Base-by-base conservation (phyloP, 2,888 invertebrate species). In the Syritta pipiens region DNA sequence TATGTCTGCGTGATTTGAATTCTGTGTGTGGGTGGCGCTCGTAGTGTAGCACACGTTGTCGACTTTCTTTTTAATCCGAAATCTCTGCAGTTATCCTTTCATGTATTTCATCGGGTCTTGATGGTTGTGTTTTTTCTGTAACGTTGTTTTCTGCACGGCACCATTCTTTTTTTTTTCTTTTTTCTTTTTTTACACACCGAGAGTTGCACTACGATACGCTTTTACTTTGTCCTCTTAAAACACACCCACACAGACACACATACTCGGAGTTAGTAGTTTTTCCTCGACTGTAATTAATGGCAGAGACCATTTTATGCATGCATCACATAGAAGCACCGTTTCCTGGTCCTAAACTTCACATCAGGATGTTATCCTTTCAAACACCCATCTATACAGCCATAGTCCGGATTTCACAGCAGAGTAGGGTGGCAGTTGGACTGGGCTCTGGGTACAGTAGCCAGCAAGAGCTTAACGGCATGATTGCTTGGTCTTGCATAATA, bases 401-500 rank as follows among this genome's bases (percentile, higher is more conserved):
- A 57, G 37, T 57, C 42, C 48, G 60, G 65, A 67, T 63, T 65
- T 60, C 57, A 59, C 62, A 55, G 51, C 51, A 46, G 14, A 28
- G 20, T 30, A 53, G 26, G 19, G 28, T 51, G 62, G 30, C 17
- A 14, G 42, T 53, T 24, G n/a, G 24, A 40, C 6, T 55, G 17
- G 20, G 19, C 35, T 20, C 40, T 28, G 17, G 28, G 37, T 28
- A 57, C 32, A 79, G 62, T 68, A 74, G 79, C 79, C 60, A 49
- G 62, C 60, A 60, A 79, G 67, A 79, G 74, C 79, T 79, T 79
- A 79, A 74, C 74, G 74, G 79, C 55, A 79, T 79, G 79, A 79
- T 79, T 79, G 79, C 74, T 79, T 74, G 79, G 74, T 74, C 79
- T 79, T 79, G 77, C 77, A 79, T 79, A 79, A 72, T 79, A 79